Conservation (phyloP, 2,888 invertebrate species). For the Onthophagus sagittarius region DNA sequence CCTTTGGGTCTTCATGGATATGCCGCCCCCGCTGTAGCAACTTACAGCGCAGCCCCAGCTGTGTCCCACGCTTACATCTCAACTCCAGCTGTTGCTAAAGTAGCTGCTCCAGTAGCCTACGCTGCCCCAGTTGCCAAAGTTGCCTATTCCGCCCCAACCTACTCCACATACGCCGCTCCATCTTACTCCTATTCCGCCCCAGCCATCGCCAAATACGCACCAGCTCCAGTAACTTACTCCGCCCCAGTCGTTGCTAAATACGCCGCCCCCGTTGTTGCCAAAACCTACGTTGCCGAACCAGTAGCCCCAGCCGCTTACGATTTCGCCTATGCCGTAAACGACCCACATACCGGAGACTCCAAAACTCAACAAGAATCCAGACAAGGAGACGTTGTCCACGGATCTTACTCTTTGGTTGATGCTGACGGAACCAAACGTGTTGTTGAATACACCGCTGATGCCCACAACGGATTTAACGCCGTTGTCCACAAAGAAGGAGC, state of each 20-base stretch:
- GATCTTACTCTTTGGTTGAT: conserved; percentile 52
- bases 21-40: conserved; percentile 23
- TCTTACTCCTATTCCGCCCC: conserved; percentile 26
- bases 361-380: conserved; percentile 53
- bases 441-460: conserved; percentile 54
- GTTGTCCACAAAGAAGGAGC: conserved; percentile 52
- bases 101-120: conserved; percentile 21
- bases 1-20: conserved; percentile 32
- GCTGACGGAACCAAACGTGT: conserved; percentile 52
- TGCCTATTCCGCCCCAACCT: conserved; percentile 10
- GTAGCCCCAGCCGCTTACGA: conserved; percentile 50
- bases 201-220: conserved; percentile 21
- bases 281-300: conserved; percentile 46
- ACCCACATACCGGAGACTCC: conserved; percentile 53
- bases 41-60: conserved; percentile 19
- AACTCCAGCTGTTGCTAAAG: conserved; percentile 20
- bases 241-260: conserved; percentile 26
- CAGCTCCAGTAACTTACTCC: conserved; percentile 12
- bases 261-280: conserved; percentile 33
- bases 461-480: conserved; percentile 55
- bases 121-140: conserved; percentile 16
- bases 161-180: conserved; percentile 22
- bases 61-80: conserved; percentile 22
- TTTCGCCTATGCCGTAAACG: conserved; percentile 50
- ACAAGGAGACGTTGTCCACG: conserved; percentile 52